These are phyloP conservation scores for Zalophus californianus DNA, from an alignment of 2,797 vertebrate species.

Conservation along the genomic window DNA sequence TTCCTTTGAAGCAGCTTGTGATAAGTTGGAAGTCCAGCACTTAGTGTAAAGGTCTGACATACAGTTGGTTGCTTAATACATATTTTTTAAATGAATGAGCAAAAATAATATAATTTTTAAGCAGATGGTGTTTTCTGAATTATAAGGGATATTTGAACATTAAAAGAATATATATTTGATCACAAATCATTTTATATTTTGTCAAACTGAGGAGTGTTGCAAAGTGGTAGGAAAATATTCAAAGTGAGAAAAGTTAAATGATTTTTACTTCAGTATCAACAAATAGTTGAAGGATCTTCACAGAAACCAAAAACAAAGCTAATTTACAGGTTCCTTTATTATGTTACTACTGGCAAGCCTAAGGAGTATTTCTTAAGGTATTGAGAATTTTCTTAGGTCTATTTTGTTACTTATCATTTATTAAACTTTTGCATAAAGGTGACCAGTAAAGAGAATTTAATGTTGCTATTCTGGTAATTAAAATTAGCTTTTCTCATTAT, in stretches of 20 bases:
- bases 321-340: neutral
- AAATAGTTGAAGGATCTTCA: neutral
- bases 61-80: neutral
- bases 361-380: neutral
- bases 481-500: slow-evolving; percentile 6
- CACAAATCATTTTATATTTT: neutral
- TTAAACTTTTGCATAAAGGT: neutral
- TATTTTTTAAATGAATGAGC: neutral
- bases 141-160: neutral
- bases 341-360: neutral
- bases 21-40: neutral
- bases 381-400: neutral
- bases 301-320: neutral
- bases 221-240: neutral
- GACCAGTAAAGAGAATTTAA: neutral
- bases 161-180: neutral
- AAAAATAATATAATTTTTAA: neutral
- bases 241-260: neutral
- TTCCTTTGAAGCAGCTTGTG: neutral
- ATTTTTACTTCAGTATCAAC: neutral
- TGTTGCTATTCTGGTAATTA: neutral
- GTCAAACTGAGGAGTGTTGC: neutral
- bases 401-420: neutral
- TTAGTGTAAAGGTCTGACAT: neutral
- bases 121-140: neutral